Base-by-base conservation (phyloP, 2,888 invertebrate species). In the Machimus atricapillus region DNA sequence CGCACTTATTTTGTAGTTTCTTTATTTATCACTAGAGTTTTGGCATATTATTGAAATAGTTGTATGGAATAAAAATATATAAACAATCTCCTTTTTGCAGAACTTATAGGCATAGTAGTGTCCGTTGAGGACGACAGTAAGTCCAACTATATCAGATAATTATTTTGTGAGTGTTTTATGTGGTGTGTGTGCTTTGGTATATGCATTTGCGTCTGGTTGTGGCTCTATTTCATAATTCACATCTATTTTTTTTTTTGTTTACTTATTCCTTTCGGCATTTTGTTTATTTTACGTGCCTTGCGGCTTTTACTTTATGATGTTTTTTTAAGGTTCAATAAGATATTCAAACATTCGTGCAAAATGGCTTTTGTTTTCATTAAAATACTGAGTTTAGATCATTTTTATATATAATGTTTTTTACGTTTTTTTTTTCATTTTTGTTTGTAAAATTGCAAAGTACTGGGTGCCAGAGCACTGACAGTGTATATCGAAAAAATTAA, bases 41-140 rank as follows among this genome's bases (percentile, higher is more conserved):
- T 82, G 82, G 82, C 82, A 82, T 82, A 82, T 82, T 82, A 82
- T 82, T 82, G 82, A 82, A 82, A 82, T 66, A 82, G 82, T 82
- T 82, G 56, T 82, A 82, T 82, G 82, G 82, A 82, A 82, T 82
- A 82, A 82, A 82, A 82, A 82, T 82, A 82, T 82, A 82, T 82
- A 66, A 82, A 82, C 82, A 82, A 82, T 82, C 37, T 82, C 79
- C 56, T 82, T 82, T 82, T 52, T 58, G 82, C 82, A 82, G 82
- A 82, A 82, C 58, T 82, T 37, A 82, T 82, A 82, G 82, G 82
- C 82, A 82, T 82, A 82, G 14, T 58, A 14, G 16, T 82, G 16
- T 82, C 82, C 56, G 56, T 6, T 58, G 9, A 14, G 66, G 66
- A 66, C 27, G 58, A 34, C 56, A 31, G 82, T 27, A 66, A 66